phyloP scores from a whole-genome alignment of 2,113 vertebrate species.

The Neotragus pygmaeus region DNA sequence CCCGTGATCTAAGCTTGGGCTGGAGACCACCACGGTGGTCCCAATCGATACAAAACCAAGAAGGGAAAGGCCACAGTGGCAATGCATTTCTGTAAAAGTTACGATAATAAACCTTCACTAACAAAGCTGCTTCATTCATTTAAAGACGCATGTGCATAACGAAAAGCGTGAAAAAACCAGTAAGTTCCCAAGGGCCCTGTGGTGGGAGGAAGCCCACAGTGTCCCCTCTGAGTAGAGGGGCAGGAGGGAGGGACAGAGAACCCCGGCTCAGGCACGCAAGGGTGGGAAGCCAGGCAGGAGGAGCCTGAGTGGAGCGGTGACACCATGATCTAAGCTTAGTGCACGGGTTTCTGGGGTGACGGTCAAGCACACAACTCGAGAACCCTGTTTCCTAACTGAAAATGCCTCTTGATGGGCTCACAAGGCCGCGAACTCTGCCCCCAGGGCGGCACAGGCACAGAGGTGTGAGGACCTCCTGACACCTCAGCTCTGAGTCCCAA shows the following conservation, averaged over 20 bases:
- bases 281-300: not conserved
- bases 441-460: rapidly evolving
- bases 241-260: too few relatives aligned
- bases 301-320: not conserved
- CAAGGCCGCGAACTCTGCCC: not conserved
- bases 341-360: not conserved
- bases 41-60: not conserved
- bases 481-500: not conserved
- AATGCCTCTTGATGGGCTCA: not conserved
- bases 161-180: not conserved
- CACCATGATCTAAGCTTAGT: not conserved
- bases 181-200: not conserved
- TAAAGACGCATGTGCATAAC: not conserved
- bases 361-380: not conserved
- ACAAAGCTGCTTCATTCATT: not conserved
- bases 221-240: too few relatives aligned
- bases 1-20: not conserved
- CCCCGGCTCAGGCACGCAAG: rapidly evolving
- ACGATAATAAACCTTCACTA: rapidly evolving
- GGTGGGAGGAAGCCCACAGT: rapidly evolving
- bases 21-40: not conserved
- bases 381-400: not conserved
- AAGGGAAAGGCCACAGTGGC: not conserved
- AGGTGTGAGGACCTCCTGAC: not conserved
- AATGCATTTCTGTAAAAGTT: not conserved